phyloP scores from a whole-genome alignment of 2,113 vertebrate genomes.

The Antigone vipio region DNA sequence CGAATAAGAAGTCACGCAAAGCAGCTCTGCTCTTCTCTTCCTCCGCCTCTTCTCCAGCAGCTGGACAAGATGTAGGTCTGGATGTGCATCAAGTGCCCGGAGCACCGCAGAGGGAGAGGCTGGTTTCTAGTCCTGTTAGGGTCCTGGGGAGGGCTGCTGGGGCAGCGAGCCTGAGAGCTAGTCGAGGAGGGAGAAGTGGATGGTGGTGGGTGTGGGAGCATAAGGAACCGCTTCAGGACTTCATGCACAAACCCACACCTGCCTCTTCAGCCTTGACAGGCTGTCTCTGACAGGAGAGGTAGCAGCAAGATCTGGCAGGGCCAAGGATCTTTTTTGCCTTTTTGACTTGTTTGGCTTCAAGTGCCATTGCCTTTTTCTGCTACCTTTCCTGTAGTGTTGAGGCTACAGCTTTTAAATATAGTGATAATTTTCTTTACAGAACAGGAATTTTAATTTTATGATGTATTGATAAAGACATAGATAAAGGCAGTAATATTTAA shows the following conservation, averaged over 20 bases:
- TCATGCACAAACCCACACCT: not conserved
- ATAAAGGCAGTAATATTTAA: not conserved
- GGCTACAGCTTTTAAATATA: not conserved
- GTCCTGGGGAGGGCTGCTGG: not conserved
- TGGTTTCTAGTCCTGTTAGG: not conserved
- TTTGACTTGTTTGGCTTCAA: not conserved
- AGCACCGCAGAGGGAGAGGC: rapidly evolving
- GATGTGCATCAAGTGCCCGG: rapidly evolving
- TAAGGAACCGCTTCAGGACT: not conserved
- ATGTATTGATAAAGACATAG: not conserved
- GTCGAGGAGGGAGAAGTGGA: not conserved
- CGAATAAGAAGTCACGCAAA: not conserved
- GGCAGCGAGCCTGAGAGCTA: rapidly evolving
- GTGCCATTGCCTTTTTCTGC: not conserved
- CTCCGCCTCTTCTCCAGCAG: not conserved
- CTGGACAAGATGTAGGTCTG: not conserved
- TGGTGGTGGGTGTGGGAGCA: not conserved
- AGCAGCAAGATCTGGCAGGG: not conserved
- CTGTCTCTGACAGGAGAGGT: not conserved
- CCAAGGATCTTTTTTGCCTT: not conserved
- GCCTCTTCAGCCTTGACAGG: not conserved
- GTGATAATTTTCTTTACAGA: not conserved
- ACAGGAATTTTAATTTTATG: not conserved
- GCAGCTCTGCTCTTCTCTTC: not conserved
- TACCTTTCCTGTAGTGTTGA: not conserved